Percentiles rank a stretch among this genome's conserved stretches.
Conservation (phyloP, 2,888 invertebrate genomes). For the Gerris lacustris region DNA sequence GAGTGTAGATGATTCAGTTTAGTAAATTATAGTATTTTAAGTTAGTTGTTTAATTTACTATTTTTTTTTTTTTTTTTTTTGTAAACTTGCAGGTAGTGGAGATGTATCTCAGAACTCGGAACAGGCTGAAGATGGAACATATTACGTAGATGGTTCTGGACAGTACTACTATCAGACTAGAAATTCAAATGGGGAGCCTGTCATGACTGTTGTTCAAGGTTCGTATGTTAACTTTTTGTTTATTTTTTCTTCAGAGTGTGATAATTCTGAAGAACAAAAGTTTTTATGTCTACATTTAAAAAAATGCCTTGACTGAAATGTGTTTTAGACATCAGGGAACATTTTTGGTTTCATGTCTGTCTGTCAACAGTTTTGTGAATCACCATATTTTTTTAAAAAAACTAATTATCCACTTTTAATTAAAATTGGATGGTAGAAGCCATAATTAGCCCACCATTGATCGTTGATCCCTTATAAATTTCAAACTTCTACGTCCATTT, state of each 20-base stretch:
- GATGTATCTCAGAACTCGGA: slow-evolving; percentile 36
- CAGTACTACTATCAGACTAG: slow-evolving; percentile 61
- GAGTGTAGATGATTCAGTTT: too few species aligned
- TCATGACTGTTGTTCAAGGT: slow-evolving; percentile 31
- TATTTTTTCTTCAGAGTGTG: neutral
- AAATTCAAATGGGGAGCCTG: slow-evolving; percentile 28
- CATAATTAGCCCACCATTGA: too few species aligned
- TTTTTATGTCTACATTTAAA: neutral
- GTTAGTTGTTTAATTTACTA: too few species aligned
- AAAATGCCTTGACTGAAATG: neutral
- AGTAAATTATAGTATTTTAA: too few species aligned
- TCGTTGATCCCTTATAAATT: too few species aligned
- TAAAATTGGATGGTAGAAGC: too few species aligned
- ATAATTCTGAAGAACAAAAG: neutral
- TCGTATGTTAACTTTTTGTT: neutral
- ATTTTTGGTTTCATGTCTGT: too few species aligned
- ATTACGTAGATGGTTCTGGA: slow-evolving; percentile 68
- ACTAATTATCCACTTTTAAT: too few species aligned
- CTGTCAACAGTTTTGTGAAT: too few species aligned
- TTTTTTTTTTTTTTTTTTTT: neutral
- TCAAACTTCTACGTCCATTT: too few species aligned
- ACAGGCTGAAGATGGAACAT: slow-evolving; percentile 53
- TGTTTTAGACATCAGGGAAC: too few species aligned
- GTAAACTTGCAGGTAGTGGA: slow-evolving; percentile 22
- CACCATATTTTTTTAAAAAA: too few species aligned